A percentile compares a stretch with the other conserved stretches of the same genome.
Conservation (phyloP, 1,140 invertebrate species). For the Cylas formicarius region DNA sequence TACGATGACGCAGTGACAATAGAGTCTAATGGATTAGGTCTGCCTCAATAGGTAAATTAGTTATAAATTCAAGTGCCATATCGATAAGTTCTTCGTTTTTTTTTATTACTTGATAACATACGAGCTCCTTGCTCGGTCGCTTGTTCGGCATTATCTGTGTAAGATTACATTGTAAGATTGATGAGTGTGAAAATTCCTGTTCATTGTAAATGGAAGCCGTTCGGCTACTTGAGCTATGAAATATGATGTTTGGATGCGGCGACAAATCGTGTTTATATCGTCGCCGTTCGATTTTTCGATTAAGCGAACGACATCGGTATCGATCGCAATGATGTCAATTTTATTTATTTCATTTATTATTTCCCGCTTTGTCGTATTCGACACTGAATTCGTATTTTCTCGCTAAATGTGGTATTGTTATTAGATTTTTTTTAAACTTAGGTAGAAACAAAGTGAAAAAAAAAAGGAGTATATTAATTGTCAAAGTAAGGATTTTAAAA, state of each 20-base stretch:
- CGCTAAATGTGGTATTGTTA: too few species aligned
- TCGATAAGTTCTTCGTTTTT: slow-evolving; percentile 21
- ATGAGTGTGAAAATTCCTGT: slow-evolving; percentile 19
- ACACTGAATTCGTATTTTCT: too few species aligned
- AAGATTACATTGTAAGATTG: slow-evolving; percentile 21
- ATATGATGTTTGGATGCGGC: slow-evolving; percentile 4
- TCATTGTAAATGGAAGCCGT: slow-evolving; percentile 3
- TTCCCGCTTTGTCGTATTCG: too few species aligned
- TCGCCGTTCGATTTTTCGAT: too few species aligned
- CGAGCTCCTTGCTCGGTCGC: slow-evolving; percentile 11
- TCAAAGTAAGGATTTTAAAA: too few species aligned
- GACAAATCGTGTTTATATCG: too few species aligned
- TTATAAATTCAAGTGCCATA: slow-evolving; percentile 20
- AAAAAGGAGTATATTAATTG: too few species aligned
- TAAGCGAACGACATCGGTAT: too few species aligned
- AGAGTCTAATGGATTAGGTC: slow-evolving; percentile 22
- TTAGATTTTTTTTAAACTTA: too few species aligned
- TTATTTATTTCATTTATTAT: too few species aligned
- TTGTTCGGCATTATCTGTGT: slow-evolving; percentile 13
- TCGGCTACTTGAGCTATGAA: slow-evolving; percentile 10
- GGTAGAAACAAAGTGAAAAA: too few species aligned
- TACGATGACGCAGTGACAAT: slow-evolving; percentile 25
- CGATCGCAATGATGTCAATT: too few species aligned
- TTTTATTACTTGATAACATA: slow-evolving; percentile 12
- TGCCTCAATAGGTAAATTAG: slow-evolving; percentile 20